phyloP scores from a whole-genome alignment of 1,140 invertebrate species.

The Heliconius eleuchia region DNA sequence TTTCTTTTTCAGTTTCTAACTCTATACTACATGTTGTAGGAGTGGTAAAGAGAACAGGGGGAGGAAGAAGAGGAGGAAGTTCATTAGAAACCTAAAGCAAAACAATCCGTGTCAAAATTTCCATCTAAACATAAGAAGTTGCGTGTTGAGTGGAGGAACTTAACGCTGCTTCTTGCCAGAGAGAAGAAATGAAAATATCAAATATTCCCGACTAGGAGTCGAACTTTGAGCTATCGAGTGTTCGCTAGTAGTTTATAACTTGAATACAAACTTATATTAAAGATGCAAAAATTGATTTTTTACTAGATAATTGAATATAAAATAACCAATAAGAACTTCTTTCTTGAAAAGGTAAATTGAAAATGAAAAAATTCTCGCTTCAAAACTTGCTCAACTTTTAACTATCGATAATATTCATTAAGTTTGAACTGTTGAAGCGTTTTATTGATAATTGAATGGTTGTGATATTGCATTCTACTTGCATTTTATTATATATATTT shows the following conservation, averaged over 20 bases:
- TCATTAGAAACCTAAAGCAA: too few species aligned
- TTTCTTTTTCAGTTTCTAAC: too few species aligned
- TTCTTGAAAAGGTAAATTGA: constrained; percentile 9
- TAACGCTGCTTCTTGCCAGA: not conserved
- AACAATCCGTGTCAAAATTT: too few species aligned
- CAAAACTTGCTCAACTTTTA: constrained; percentile 22
- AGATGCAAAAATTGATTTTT: not conserved
- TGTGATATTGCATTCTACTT: not conserved
- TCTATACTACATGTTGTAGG: too few species aligned
- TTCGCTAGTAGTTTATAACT: not conserved
- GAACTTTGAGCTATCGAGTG: not conserved
- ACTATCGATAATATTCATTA: constrained; percentile 25
- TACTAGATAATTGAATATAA: constrained; percentile 1
- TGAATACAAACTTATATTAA: not conserved
- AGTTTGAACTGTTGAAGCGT: constrained; percentile 18
- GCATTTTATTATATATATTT: not conserved
- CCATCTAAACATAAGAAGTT: not conserved
- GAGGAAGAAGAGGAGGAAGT: too few species aligned
- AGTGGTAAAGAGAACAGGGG: too few species aligned
- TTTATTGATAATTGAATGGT: constrained; percentile 24
- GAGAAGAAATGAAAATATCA: not conserved
- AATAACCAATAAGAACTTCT: constrained; percentile 6
- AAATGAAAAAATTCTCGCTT: constrained; percentile 1
- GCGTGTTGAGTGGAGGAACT: not conserved
- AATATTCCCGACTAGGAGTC: not conserved